Evolutionary conservation across 2,797 vertebrate species (phyloP), one percentile per base, ranked within the genome.

Genomic region (Bovichtus variegatus): DNA sequence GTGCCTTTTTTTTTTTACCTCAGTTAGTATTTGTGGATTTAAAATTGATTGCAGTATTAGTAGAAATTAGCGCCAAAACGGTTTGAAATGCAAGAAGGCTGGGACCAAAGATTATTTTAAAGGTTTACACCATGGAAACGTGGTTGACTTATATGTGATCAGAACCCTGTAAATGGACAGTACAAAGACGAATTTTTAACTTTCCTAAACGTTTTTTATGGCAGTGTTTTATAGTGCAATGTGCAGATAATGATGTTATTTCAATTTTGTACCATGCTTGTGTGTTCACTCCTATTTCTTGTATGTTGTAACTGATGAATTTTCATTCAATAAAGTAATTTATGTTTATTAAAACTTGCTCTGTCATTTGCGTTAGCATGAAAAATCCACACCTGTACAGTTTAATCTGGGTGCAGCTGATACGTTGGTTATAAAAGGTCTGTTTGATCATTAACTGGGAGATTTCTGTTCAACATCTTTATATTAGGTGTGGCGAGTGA

Each of bases 281-380:
- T 93, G 89, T 93, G 91, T 93, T 91, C 83, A 85, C 83, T 88
- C 84, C 40, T 80, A 60, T 87, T 93, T 90, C 82, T 77, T 92
- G 64, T 91, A 87, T 82, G 83, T 85, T 74, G 53, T 90, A 86
- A 87, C 80, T 80, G 82, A 86, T 73, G 57, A 43, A 77, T 91
- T 93, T 92, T 71, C 92, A 93, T 92, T 83, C 92, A 96, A 96
- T 95, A 95, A 95, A 95, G 92, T 94, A 94, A 95, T 96, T 95
- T 95, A 95, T 94, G 93, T 95, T 95, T 94, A 92, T 93, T 89
- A 93, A 90, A 93, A 88, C 16, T 29, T 53, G 43, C 55, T 54
- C 44, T 47, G 18, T 74, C 38, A 2, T 41, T 79, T 68, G 54
- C 62, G 49, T 59, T 44, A 31, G 16, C 11, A 9, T 62, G 5